phyloP scores from a whole-genome alignment of 2,113 vertebrate genomes.

The Isichthys henryi region DNA sequence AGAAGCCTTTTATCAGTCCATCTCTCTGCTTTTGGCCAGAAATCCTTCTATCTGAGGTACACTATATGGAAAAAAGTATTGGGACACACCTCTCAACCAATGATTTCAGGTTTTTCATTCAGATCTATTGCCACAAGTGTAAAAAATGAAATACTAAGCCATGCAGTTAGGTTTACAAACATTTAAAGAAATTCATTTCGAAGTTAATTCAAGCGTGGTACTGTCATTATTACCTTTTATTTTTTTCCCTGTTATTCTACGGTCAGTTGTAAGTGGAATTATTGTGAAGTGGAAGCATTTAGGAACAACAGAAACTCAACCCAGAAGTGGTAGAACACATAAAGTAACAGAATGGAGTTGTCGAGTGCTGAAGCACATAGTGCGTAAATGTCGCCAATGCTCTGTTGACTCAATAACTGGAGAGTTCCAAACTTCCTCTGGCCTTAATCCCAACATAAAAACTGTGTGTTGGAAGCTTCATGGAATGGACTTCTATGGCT shows the following conservation, averaged over 20 bases:
- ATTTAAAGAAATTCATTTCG: background rate
- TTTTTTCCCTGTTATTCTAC: background rate
- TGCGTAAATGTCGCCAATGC: background rate
- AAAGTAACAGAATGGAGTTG: background rate
- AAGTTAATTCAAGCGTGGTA: background rate
- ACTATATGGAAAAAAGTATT: background rate
- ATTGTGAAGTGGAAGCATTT: background rate
- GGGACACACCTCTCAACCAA: background rate
- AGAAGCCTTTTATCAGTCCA: background rate
- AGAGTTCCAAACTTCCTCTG: background rate
- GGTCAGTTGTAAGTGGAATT: background rate
- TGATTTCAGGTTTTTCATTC: background rate
- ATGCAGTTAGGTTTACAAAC: background rate
- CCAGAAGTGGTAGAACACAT: background rate
- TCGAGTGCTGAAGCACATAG: background rate
- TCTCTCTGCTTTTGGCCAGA: background rate
- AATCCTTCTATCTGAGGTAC: background rate
- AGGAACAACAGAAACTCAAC: background rate
- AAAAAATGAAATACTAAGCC: background rate
- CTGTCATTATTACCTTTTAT: background rate
- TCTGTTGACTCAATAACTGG: background rate
- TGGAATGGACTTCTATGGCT: background rate
- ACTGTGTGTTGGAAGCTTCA: background rate
- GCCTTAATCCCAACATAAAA: background rate
- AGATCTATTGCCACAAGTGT: background rate